These are phyloP conservation scores for Drosophila hamatofila DNA, from an alignment of 2,888 invertebrate genomes.

Conservation along the genomic window DNA sequence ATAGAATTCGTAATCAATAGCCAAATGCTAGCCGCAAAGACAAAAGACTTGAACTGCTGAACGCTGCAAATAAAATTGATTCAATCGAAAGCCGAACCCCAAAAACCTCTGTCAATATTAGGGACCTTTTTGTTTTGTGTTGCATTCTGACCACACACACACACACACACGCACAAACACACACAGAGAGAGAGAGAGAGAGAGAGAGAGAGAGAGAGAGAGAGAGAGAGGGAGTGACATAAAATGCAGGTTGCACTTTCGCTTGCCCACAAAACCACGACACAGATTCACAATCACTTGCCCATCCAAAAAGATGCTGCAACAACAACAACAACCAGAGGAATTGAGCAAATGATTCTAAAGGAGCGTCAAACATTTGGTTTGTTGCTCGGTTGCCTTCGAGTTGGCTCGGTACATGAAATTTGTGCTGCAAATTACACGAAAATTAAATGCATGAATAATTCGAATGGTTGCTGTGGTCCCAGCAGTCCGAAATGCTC, in stretches of 20 bases:
- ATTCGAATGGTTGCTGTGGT: slow-evolving; percentile 81
- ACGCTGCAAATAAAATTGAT: background rate
- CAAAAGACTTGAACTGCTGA: background rate
- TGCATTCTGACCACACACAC: slow-evolving; percentile 28
- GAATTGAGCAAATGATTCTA: slow-evolving; percentile 58
- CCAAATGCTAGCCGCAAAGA: background rate
- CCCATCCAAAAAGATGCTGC: slow-evolving; percentile 26
- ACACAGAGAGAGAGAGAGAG: slow-evolving; percentile 6
- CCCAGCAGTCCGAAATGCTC: slow-evolving; percentile 56
- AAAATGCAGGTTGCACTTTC: slow-evolving; percentile 60
- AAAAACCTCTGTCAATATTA: slow-evolving; percentile 38
- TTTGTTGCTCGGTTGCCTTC: slow-evolving; percentile 64
- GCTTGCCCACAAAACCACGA: slow-evolving; percentile 59
- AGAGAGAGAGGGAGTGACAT: background rate
- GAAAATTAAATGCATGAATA: slow-evolving; percentile 81
- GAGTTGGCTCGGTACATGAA: slow-evolving; percentile 60
- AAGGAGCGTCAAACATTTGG: slow-evolving; percentile 71
- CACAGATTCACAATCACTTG: slow-evolving; percentile 52
- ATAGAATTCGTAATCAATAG: background rate
- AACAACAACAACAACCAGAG: slow-evolving; percentile 15
- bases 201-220: slow-evolving; percentile 9
- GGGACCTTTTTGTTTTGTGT: slow-evolving; percentile 29
- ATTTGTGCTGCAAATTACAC: slow-evolving; percentile 78
- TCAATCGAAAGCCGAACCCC: slow-evolving; percentile 20
- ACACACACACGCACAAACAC: background rate